Evolutionary conservation across 2,113 vertebrate species (phyloP).

Genomic region (Lonchura striata): DNA sequence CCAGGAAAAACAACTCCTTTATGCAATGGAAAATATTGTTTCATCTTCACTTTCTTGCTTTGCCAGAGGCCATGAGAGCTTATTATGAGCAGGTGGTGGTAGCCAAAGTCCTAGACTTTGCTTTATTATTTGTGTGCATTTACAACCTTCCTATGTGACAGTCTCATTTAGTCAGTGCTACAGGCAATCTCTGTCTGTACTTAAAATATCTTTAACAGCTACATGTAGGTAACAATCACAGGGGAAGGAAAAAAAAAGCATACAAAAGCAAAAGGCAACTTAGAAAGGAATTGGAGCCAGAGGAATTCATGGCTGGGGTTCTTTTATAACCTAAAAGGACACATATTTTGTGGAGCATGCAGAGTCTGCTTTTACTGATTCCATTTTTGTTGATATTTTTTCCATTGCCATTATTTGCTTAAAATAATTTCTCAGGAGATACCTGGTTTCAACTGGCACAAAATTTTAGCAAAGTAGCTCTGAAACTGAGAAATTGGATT

Average conservation of each 20-base stretch:
- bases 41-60: conserved; percentile 29
- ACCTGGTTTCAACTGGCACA: neutral
- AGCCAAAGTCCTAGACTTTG: conserved; percentile 49
- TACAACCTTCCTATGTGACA: conserved; percentile 65
- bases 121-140: conserved; percentile 68
- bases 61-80: neutral
- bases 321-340: conserved; percentile 41
- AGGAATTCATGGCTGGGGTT: conserved; percentile 8
- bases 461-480: conserved; percentile 7
- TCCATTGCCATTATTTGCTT: neutral
- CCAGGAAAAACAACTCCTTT: neutral
- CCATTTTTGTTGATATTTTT: conserved; percentile 51
- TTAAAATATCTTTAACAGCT: conserved; percentile 68
- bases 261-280: conserved; percentile 52
- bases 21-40: neutral
- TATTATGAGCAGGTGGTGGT: conserved; percentile 47
- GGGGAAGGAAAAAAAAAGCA: neutral
- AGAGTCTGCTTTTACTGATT: conserved; percentile 2
- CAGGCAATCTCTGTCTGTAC: conserved; percentile 64
- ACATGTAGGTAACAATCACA: conserved; percentile 32
- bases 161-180: conserved; percentile 67
- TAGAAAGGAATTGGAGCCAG: conserved; percentile 35
- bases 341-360: neutral
- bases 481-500: conserved; percentile 38
- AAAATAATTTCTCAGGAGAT: conserved; percentile 40